phyloP scores from a whole-genome alignment of 1,140 invertebrate genomes.

The Patella vulgata region DNA sequence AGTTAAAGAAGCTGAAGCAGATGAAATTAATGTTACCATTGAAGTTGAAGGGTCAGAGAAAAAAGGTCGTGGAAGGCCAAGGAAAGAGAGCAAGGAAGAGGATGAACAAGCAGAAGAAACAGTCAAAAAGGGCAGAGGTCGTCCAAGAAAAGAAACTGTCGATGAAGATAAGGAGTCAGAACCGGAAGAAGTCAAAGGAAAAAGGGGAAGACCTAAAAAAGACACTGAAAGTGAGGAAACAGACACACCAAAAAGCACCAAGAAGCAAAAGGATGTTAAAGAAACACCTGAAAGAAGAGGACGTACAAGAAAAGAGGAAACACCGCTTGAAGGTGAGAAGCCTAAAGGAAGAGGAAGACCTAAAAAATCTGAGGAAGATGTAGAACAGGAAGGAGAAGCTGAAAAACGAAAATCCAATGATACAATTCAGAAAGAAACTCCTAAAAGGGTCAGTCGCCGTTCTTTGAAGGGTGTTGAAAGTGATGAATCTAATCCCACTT shows the following conservation, averaged over 20 bases:
- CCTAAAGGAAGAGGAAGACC: conserved; percentile 16
- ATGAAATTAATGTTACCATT: background rate
- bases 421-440: background rate
- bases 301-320: conserved; percentile 11
- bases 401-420: conserved; percentile 19
- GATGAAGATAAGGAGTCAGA: background rate
- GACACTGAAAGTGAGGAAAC: conserved; percentile 8
- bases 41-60: conserved; percentile 2
- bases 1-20: background rate
- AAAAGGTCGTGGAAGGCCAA: background rate
- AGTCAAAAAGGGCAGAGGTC: conserved; percentile 11
- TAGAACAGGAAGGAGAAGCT: conserved; percentile 18
- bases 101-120: background rate
- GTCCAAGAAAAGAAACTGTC: conserved; percentile 1
- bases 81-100: background rate
- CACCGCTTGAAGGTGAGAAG: conserved; percentile 19
- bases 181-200: conserved; percentile 8
- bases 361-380: conserved; percentile 28
- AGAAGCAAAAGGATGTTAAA: background rate
- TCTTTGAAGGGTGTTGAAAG: conserved; percentile 1
- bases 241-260: conserved; percentile 16
- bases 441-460: background rate
- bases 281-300: conserved; percentile 15
- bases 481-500: background rate
- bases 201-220: conserved; percentile 17